These are phyloP conservation scores for Daboia siamensis DNA, from an alignment of 2,113 vertebrate species.

Conservation along the genomic window DNA sequence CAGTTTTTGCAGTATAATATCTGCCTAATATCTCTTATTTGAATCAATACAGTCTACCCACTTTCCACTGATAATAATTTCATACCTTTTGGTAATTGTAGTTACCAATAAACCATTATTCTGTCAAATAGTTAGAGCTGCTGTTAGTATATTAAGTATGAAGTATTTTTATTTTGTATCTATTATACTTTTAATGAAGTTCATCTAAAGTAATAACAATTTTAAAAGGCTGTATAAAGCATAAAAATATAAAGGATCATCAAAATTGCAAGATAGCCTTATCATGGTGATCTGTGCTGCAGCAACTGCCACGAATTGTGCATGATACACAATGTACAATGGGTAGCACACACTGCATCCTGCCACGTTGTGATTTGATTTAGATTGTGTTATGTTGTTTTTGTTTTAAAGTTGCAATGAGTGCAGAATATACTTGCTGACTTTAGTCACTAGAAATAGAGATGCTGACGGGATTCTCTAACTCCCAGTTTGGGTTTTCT, in stretches of 20 bases:
- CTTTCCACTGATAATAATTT: background rate
- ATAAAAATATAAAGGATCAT: background rate
- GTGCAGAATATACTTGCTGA: background rate
- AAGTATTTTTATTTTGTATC: background rate
- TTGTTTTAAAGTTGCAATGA: background rate
- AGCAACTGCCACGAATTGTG: background rate
- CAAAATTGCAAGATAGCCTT: background rate
- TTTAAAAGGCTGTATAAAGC: background rate
- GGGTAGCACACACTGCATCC: background rate
- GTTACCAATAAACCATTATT: background rate
- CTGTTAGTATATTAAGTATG: background rate
- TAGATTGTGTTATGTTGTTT: background rate
- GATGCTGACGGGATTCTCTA: background rate
- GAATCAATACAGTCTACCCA: background rate
- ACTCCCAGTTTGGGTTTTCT: background rate
- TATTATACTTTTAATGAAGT: background rate
- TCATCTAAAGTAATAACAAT: background rate
- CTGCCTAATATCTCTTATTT: background rate
- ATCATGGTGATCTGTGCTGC: background rate
- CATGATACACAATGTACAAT: background rate
- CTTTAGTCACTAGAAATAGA: background rate
- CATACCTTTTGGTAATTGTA: background rate
- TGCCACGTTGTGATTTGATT: background rate
- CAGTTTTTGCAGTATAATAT: background rate
- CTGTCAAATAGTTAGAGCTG: background rate